Percentiles rank a stretch among this genome's conserved stretches.
These are phyloP conservation scores for Alectoris magna DNA, from an alignment of 2,797 vertebrate genomes.

Conservation along the genomic window DNA sequence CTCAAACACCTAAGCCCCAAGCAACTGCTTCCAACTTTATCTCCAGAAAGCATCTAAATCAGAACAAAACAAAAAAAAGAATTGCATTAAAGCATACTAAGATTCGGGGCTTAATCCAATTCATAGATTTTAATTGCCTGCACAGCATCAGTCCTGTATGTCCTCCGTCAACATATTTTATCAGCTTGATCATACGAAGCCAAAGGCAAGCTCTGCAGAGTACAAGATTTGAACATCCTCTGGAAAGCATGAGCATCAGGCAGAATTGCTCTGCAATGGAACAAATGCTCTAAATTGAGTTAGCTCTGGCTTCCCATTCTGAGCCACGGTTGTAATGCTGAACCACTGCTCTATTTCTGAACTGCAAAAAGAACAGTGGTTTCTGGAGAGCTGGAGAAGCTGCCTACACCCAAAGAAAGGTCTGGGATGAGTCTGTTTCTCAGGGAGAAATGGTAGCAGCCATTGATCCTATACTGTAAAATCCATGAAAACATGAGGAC, in stretches of 20 bases:
- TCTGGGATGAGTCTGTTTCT: neutral
- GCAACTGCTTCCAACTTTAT: neutral
- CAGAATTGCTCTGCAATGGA: neutral
- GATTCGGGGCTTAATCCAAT: neutral
- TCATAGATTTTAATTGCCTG: slow-evolving; percentile 25
- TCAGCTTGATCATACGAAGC: neutral
- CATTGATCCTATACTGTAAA: neutral
- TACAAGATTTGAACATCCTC: rapidly evolving
- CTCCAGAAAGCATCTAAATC: slow-evolving; percentile 10
- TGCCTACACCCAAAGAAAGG: neutral
- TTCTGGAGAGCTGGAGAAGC: neutral
- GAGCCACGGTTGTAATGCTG: neutral
- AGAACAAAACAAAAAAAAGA: neutral
- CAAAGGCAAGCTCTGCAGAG: neutral
- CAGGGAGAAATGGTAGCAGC: neutral
- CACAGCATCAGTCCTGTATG: neutral
- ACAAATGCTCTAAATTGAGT: neutral
- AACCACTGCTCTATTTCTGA: neutral
- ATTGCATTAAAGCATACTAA: neutral
- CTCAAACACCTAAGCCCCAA: neutral
- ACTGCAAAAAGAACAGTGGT: neutral
- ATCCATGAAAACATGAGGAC: slow-evolving; percentile 9
- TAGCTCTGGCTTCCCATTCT: neutral
- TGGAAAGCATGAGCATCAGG: neutral
- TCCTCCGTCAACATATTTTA: neutral